phyloP scores from a whole-genome alignment of 2,113 vertebrate genomes.

The Tauraco erythrolophus region DNA sequence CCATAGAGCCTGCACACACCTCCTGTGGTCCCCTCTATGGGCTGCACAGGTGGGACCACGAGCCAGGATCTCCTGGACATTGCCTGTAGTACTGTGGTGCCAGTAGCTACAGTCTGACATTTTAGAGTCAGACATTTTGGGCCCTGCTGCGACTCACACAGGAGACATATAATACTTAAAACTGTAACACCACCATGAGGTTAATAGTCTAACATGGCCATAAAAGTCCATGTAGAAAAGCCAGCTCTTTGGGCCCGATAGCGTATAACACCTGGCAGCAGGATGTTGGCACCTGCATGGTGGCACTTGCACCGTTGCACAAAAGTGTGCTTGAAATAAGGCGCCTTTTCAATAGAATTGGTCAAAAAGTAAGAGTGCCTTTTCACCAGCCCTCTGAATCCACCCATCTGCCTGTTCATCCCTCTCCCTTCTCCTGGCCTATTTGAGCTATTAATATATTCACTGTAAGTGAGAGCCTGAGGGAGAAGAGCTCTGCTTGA shows the following conservation, averaged over 20 bases:
- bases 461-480: background rate
- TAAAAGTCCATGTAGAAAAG: background rate
- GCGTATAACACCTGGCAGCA: background rate
- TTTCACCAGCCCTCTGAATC: background rate
- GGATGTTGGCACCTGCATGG: background rate
- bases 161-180: background rate
- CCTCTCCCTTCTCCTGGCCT: background rate
- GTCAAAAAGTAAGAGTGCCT: background rate
- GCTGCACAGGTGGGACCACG: background rate
- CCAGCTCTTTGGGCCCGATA: background rate
- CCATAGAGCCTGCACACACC: background rate
- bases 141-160: background rate
- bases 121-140: background rate
- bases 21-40: rapidly evolving
- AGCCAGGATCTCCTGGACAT: background rate
- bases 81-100: background rate
- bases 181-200: background rate
- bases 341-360: background rate
- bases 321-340: background rate
- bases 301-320: background rate
- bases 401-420: background rate
- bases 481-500: background rate
- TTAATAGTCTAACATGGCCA: background rate
- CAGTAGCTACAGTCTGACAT: background rate
- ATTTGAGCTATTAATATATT: background rate